Conservation (phyloP, 2,113 vertebrate genomes). For the Pardalotus punctatus region DNA sequence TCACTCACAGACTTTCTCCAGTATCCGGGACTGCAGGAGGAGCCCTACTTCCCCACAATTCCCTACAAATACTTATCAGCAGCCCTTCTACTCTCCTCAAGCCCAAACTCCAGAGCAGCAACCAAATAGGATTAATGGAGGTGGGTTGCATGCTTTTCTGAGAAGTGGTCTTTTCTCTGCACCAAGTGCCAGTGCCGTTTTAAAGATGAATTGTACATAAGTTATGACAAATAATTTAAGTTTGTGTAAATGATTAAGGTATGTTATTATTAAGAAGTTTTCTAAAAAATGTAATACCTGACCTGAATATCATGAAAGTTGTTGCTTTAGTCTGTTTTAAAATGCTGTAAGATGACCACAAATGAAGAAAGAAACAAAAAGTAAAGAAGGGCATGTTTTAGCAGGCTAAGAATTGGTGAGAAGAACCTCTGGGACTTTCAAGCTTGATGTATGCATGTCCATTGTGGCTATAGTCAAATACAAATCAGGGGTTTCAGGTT, state of each 20-base stretch:
- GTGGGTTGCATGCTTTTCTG: slow-evolving; percentile 64
- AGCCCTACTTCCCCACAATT: slow-evolving; percentile 86
- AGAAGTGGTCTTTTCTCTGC: not conserved
- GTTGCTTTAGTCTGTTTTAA: not conserved
- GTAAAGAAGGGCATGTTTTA: not conserved
- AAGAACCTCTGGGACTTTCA: not conserved
- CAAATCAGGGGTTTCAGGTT: not conserved
- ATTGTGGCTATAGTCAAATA: not conserved
- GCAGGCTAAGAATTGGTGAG: not conserved
- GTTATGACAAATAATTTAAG: not conserved
- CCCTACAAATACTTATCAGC: slow-evolving; percentile 80
- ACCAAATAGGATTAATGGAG: slow-evolving; percentile 83
- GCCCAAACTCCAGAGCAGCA: slow-evolving; percentile 79
- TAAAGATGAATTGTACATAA: not conserved
- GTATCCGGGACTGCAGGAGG: slow-evolving; percentile 89
- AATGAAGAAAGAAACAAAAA: not conserved
- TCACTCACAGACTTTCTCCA: slow-evolving; percentile 96
- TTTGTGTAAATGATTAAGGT: not conserved
- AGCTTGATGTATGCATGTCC: not conserved
- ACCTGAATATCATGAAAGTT: not conserved
- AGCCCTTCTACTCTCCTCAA: slow-evolving; percentile 81
- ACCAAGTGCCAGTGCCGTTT: not conserved
- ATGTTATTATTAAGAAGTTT: not conserved
- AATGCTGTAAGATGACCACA: not conserved
- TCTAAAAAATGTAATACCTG: not conserved